Conservation (phyloP, 92 coral and sea anemone genomes). For the Phenganax stokvisi region DNA sequence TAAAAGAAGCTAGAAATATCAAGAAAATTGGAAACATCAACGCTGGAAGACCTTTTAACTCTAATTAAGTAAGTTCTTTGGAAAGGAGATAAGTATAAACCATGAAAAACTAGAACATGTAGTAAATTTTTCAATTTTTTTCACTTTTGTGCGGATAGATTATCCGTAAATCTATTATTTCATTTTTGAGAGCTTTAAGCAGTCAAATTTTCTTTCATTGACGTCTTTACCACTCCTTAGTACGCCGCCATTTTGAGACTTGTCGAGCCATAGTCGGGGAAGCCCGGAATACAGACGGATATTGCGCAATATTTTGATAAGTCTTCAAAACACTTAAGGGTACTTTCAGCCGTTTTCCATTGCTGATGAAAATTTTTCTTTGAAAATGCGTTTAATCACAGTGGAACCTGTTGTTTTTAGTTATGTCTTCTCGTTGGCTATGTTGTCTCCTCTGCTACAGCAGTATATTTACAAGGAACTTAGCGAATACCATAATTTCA, state of each 20-base stretch:
- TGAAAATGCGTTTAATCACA: conserved; percentile 36
- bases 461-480: conserved; percentile 47
- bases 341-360: too few relatives aligned
- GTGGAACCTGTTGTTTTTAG: conserved; percentile 42
- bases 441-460: conserved; percentile 44
- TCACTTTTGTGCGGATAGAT: too few relatives aligned
- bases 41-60: neutral
- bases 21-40: conserved; percentile 38
- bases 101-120: neutral
- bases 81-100: too few relatives aligned
- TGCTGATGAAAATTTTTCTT: neutral
- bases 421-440: conserved; percentile 27
- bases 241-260: too few relatives aligned
- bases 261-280: too few relatives aligned
- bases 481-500: conserved; percentile 42
- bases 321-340: too few relatives aligned
- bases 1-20: neutral
- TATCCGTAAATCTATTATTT: too few relatives aligned
- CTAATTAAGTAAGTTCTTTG: too few relatives aligned
- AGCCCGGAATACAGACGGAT: neutral
- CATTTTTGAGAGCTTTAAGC: too few relatives aligned
- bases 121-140: neutral
- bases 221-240: too few relatives aligned
- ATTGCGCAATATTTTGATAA: neutral
- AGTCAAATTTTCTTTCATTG: too few relatives aligned